Base-by-base conservation (phyloP, 35 echinoderm and acorn worm species). In the Apostichopus japonicus region DNA sequence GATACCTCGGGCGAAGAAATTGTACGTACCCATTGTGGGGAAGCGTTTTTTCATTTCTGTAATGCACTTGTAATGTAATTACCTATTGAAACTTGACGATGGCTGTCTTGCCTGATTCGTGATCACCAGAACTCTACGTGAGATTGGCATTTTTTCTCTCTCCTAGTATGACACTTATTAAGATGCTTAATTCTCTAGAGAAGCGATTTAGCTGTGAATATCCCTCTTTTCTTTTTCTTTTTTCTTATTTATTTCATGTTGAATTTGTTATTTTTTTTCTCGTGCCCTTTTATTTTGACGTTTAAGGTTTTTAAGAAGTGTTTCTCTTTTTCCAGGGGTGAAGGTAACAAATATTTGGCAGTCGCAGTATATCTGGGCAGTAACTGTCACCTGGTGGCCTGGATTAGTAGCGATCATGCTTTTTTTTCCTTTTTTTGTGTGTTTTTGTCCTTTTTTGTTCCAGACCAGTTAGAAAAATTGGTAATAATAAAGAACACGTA, bases 21-120 rank as follows among this genome's bases (percentile, higher is more conserved):
- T 84, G 16, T 84, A 11, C 54, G 17, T 84, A 22, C 14, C n/a
- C 24, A 84, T 84, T 84, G 81, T 84, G 33, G 33, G 33, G 19
- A 57, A 23, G 53, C 22, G 53, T 17, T 54, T 16, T 17, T 57
- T 84, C 81, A 84, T 84, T 84, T 84, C 81, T 84, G 81, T 84
- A 84, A 84, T 84, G 81, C 81, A 84, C 81, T 84, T 84, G 56
- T 84, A 84, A 84, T 84, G 81, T 84, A 84, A 84, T 84, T 84
- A 84, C 53, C 16, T 84, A n/a, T 23, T 55, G 54, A 57, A 84
- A 84, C 81, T 53, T 57, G 81, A 84, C 55, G 81, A 54, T 19
- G 81, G 11, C 10, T 58, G 55, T 21, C 81, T 57, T 84, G 54
- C 9, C 23, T 17, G 54, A 55, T 84, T 11, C 81, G 81, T 58